Percentiles rank a stretch among this genome's conserved stretches.
phyloP scores from a whole-genome alignment of 2,797 vertebrate species.

The Chlorospingus semifuscus region DNA sequence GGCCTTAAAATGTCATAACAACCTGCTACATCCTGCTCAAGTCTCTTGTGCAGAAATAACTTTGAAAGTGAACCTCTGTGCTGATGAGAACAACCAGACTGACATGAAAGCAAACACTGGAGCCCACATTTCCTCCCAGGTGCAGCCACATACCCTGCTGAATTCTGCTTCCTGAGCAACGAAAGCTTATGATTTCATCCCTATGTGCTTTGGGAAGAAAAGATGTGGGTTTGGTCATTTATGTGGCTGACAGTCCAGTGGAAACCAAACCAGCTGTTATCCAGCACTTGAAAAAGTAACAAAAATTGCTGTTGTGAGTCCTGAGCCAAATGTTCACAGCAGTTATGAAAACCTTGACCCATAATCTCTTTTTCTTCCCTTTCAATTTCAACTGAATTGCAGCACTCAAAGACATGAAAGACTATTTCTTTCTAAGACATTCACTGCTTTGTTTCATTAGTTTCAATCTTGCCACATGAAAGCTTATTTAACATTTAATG shows the following conservation, averaged over 20 bases:
- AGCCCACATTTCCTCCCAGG: background rate
- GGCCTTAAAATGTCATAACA: background rate
- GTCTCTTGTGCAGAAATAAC: background rate
- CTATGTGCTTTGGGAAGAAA: background rate
- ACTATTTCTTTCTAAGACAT: background rate
- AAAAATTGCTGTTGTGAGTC: background rate
- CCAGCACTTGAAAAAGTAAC: background rate
- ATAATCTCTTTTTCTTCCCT: background rate
- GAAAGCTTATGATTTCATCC: background rate
- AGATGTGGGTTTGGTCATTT: background rate
- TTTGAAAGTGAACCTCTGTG: background rate
- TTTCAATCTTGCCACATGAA: conserved; percentile 32
- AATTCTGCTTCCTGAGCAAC: background rate
- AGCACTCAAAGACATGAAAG: background rate
- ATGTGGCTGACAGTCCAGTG: background rate
- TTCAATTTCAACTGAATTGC: background rate
- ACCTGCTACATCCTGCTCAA: background rate
- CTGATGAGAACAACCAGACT: background rate
- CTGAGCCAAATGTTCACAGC: background rate
- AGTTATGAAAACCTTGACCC: background rate
- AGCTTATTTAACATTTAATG: conserved; percentile 43
- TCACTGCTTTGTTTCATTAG: conserved; percentile 18
- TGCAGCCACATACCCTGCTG: background rate
- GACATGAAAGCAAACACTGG: background rate
- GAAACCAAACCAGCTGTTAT: background rate